These are phyloP conservation scores for Cyrtorhinus lividipennis DNA, from an alignment of 1,140 invertebrate species.

Conservation along the genomic window DNA sequence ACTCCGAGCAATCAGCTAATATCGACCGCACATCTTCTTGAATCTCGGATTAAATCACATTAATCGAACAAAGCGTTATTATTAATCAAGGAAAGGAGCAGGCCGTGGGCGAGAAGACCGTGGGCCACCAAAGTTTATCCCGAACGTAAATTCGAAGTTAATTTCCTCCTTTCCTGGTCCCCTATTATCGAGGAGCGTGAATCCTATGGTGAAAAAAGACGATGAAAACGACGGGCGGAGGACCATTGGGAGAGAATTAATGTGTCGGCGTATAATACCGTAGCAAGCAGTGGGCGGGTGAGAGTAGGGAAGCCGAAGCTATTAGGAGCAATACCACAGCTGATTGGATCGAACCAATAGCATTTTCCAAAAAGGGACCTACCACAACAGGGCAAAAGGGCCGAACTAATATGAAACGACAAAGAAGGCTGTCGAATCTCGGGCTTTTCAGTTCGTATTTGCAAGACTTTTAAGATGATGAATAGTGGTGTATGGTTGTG, in stretches of 20 bases:
- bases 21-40: too few species aligned
- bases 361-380: too few species aligned
- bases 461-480: too few species aligned
- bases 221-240: background rate
- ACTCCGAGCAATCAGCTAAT: too few species aligned
- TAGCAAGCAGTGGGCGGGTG: background rate
- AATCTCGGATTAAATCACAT: too few species aligned
- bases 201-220: background rate
- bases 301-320: background rate
- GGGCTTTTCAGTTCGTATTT: too few species aligned
- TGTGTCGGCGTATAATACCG: slow-evolving; percentile 6
- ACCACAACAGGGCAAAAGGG: too few species aligned
- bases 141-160: slow-evolving; percentile 4
- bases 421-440: too few species aligned
- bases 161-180: slow-evolving; percentile 1
- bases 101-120: background rate
- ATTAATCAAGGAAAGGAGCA: too few species aligned
- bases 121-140: background rate
- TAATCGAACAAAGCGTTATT: too few species aligned
- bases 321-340: slow-evolving; percentile 9
- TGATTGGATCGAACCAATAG: slow-evolving; percentile 8
- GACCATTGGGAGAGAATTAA: slow-evolving; percentile 2
- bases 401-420: too few species aligned
- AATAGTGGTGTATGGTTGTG: too few species aligned
- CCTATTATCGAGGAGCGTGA: slow-evolving; percentile 2